phyloP scores from a whole-genome alignment of 2,888 invertebrate genomes.

The Tanytarsus gracilentus region DNA sequence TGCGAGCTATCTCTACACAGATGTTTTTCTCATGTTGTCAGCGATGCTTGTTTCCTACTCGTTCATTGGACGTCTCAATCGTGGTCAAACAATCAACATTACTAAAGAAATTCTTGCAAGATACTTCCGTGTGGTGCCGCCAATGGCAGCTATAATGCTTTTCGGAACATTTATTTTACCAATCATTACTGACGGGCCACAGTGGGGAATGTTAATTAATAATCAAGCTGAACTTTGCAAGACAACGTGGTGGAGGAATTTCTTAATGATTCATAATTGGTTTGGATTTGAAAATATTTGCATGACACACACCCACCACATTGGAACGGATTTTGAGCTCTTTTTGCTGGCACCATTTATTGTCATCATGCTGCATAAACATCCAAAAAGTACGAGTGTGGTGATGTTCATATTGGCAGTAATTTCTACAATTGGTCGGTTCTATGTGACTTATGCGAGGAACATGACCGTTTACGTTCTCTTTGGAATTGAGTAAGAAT shows the following conservation, averaged over 20 bases:
- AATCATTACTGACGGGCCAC: conserved; percentile 53
- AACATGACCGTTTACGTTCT: conserved; percentile 57
- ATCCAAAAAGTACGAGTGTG: conserved; percentile 48
- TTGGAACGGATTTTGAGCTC: conserved; percentile 61
- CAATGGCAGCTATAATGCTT: conserved; percentile 53
- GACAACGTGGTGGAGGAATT: conserved; percentile 59
- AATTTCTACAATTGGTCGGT: conserved; percentile 52
- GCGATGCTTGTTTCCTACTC: conserved; percentile 57
- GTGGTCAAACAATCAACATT: conserved; percentile 47
- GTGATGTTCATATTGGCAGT: conserved; percentile 44
- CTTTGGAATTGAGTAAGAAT: conserved; percentile 58
- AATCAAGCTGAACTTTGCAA: conserved; percentile 61
- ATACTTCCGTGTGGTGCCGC: conserved; percentile 49
- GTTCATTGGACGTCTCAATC: conserved; percentile 50
- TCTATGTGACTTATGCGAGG: conserved; percentile 51
- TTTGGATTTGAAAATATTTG: conserved; percentile 61
- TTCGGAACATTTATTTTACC: conserved; percentile 60
- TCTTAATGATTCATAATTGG: conserved; percentile 62
- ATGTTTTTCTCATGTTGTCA: conserved; percentile 61
- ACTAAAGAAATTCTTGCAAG: conserved; percentile 54
- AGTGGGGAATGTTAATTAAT: conserved; percentile 59
- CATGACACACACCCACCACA: conserved; percentile 45
- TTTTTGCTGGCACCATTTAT: conserved; percentile 54
- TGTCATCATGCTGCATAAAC: conserved; percentile 51
- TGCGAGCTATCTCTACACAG: conserved; percentile 61